Percentiles rank a stretch among this genome's conserved stretches.
phyloP scores from a whole-genome alignment of 2,888 invertebrate genomes.

The Heteropelma amictum region DNA sequence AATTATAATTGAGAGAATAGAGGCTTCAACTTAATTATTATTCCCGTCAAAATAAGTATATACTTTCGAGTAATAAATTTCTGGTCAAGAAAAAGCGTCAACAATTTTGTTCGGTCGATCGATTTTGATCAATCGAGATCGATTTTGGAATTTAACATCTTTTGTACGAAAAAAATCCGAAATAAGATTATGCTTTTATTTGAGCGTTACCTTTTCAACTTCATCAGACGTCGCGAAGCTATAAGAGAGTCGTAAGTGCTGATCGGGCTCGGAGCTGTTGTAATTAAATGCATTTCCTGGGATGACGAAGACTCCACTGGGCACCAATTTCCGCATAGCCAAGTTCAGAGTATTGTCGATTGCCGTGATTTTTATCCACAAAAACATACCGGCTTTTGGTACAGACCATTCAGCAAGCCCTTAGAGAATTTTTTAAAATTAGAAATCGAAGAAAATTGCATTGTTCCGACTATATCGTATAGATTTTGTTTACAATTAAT shows the following conservation, averaged over 20 bases:
- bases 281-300: slow-evolving; percentile 87
- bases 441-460: background rate
- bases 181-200: too few species aligned
- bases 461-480: background rate
- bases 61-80: too few species aligned
- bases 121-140: too few species aligned
- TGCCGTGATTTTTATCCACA: slow-evolving; percentile 85
- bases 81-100: too few species aligned
- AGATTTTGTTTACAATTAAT: background rate
- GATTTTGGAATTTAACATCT: background rate
- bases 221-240: slow-evolving; percentile 83
- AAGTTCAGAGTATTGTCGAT: slow-evolving; percentile 85
- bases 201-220: slow-evolving; percentile 81
- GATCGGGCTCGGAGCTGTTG: slow-evolving; percentile 81
- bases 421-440: too few species aligned
- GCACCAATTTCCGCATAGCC: slow-evolving; percentile 83
- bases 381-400: slow-evolving; percentile 88
- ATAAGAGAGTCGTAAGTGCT: slow-evolving; percentile 84
- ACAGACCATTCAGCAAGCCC: slow-evolving; percentile 83
- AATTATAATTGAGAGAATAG: too few species aligned
- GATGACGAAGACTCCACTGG: slow-evolving; percentile 83
- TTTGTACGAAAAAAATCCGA: background rate
- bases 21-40: too few species aligned
- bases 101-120: too few species aligned
- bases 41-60: too few species aligned